Conservation (phyloP, 2,888 invertebrate species). For the Drosophila putrida region DNA sequence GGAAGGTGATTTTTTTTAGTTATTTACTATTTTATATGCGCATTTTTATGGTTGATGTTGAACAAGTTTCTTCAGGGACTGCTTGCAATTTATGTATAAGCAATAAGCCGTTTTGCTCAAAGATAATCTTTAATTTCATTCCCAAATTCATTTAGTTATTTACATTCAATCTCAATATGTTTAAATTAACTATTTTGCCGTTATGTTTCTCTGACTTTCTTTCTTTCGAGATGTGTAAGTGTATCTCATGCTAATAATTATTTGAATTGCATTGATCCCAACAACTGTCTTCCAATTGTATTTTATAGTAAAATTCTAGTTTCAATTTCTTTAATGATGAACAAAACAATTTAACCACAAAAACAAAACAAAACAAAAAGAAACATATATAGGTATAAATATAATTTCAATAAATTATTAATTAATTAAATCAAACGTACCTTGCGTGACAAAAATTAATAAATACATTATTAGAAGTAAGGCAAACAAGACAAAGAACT, state of each 20-base stretch:
- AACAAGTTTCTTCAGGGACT: constrained; percentile 77
- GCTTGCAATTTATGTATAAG: constrained; percentile 78
- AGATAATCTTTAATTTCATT: constrained; percentile 2
- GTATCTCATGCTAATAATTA: constrained; percentile 16
- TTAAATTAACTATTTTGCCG: neutral
- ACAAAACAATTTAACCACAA: constrained; percentile 21
- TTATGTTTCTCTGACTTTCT: constrained; percentile 11
- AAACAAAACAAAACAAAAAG: constrained; percentile 11
- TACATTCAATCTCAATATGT: neutral
- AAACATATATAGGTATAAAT: constrained; percentile 16
- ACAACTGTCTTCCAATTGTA: constrained; percentile 80
- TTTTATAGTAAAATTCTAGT: constrained; percentile 60
- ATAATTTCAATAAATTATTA: constrained; percentile 44
- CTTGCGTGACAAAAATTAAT: constrained; percentile 69
- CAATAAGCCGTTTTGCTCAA: constrained; percentile 78
- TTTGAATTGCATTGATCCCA: constrained; percentile 69
- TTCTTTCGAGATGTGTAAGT: constrained; percentile 1
- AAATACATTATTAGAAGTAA: constrained; percentile 32
- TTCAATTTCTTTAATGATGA: constrained; percentile 52
- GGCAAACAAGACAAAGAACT: constrained; percentile 51
- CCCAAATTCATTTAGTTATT: neutral
- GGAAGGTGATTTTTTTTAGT: constrained; percentile 61
- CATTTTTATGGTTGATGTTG: constrained; percentile 67
- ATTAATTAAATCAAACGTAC: constrained; percentile 75
- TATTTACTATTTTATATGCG: constrained; percentile 70